These are phyloP conservation scores for Acromyrmex heyeri DNA, from an alignment of 1,140 invertebrate species.

Conservation along the genomic window DNA sequence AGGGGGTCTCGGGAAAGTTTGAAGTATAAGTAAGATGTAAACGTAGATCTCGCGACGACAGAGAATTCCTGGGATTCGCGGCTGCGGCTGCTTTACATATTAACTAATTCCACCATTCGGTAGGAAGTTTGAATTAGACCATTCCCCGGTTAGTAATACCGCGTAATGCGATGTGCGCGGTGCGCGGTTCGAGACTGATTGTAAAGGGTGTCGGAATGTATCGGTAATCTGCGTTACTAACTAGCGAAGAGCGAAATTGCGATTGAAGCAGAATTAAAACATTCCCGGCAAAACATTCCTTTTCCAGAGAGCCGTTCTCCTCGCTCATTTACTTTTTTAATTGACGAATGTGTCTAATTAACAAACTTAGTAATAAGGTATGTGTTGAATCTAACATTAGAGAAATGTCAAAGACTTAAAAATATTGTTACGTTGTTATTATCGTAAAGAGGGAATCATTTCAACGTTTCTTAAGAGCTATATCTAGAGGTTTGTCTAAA, in stretches of 20 bases:
- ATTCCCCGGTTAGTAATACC: slow-evolving; percentile 73
- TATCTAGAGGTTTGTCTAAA: background rate
- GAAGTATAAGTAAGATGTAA: slow-evolving; percentile 61
- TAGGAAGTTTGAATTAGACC: slow-evolving; percentile 74
- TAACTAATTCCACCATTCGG: slow-evolving; percentile 73
- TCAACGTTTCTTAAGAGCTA: background rate
- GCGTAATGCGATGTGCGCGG: slow-evolving; percentile 63
- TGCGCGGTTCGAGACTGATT: slow-evolving; percentile 61
- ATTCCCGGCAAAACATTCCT: background rate
- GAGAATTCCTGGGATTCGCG: slow-evolving; percentile 65
- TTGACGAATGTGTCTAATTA: slow-evolving; percentile 13
- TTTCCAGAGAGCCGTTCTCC: background rate
- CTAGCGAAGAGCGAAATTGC: slow-evolving; percentile 14
- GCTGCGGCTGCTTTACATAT: slow-evolving; percentile 71
- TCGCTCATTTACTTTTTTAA: background rate
- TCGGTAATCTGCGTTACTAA: slow-evolving; percentile 64
- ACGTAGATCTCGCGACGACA: slow-evolving; percentile 60
- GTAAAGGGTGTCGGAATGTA: slow-evolving; percentile 64
- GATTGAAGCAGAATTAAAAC: background rate
- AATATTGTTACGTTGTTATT: background rate
- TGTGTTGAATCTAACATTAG: background rate
- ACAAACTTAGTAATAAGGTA: background rate
- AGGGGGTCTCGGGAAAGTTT: slow-evolving; percentile 39
- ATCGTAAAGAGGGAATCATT: background rate
- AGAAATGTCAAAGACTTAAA: slow-evolving; percentile 1